A percentile compares a stretch with the other conserved stretches of the same genome.
These are phyloP conservation scores for Dendrophyllia cribrosa DNA, from an alignment of 64 coral and sea anemone species.

Conservation along the genomic window DNA sequence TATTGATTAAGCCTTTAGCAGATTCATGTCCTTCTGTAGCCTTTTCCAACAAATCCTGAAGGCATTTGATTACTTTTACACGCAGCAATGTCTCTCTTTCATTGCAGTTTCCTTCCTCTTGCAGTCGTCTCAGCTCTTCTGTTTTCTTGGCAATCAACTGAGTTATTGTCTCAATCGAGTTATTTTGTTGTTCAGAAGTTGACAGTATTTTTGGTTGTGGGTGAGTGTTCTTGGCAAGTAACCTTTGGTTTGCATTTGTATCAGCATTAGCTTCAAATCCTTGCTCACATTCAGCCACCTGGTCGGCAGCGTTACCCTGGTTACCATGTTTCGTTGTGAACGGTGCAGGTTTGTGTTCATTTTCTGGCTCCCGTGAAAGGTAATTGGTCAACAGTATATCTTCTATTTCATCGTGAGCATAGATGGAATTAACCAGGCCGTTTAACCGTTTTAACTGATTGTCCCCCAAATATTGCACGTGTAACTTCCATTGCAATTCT, in stretches of 20 bases:
- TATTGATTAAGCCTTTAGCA: too few relatives aligned
- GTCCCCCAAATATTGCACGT: slow-evolving; percentile 2
- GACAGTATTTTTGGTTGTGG: not conserved
- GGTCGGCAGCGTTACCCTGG: not conserved
- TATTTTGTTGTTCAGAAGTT: not conserved
- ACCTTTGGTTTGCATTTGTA: not conserved
- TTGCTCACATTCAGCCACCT: not conserved
- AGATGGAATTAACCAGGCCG: not conserved
- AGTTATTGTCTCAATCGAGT: not conserved
- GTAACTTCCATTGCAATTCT: slow-evolving; percentile 18
- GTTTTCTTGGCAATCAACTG: not conserved
- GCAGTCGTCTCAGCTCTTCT: not conserved
- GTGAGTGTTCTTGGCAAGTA: not conserved
- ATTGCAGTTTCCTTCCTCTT: not conserved
- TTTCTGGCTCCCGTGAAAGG: not conserved
- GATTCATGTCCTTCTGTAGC: too few relatives aligned
- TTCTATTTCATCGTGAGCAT: slow-evolving; percentile 8
- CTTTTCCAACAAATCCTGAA: slow-evolving; percentile 27
- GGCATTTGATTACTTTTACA: slow-evolving; percentile 26
- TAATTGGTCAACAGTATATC: not conserved
- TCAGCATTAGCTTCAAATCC: too few relatives aligned
- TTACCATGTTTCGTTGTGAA: not conserved
- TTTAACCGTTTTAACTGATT: slow-evolving; percentile 5
- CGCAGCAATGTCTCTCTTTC: slow-evolving; percentile 17
- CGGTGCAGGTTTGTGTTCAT: not conserved